These are phyloP conservation scores for Acrocephalus scirpaceus DNA, from an alignment of 2,797 vertebrate genomes.

Conservation along the genomic window DNA sequence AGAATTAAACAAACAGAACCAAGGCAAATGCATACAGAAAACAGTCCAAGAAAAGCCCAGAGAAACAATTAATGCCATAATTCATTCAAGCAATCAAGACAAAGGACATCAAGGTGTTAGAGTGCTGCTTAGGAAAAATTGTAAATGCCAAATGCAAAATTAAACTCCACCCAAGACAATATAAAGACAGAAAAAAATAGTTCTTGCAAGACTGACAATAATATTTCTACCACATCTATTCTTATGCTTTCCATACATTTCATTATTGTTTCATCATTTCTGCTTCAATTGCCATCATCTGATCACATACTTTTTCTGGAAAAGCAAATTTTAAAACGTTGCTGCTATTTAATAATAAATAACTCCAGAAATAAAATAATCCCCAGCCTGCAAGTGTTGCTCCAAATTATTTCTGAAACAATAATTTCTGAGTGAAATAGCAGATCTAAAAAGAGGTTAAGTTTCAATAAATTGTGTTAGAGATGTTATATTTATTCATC, in stretches of 20 bases:
- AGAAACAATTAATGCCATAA: background rate
- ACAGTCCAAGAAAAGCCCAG: background rate
- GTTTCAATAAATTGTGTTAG: background rate
- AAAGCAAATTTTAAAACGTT: background rate
- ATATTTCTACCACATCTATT: background rate
- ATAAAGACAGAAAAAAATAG: background rate
- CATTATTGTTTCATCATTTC: background rate
- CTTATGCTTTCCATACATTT: background rate
- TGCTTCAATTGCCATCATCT: background rate
- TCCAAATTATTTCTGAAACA: background rate
- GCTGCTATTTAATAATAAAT: background rate
- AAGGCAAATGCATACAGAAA: background rate
- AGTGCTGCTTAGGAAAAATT: background rate
- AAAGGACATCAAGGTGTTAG: background rate
- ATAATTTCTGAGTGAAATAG: background rate
- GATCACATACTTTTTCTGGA: background rate
- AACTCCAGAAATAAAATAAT: background rate
- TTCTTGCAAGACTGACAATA: background rate
- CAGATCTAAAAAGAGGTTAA: background rate
- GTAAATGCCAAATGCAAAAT: background rate
- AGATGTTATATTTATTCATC: background rate
- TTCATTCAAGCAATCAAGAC: background rate
- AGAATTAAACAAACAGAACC: constrained; percentile 37
- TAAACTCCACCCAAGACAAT: background rate
- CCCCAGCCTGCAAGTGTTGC: background rate